A percentile compares a stretch with the other conserved stretches of the same genome.
Conservation (phyloP, 1,140 invertebrate species). For the Cecropterus lyciades region DNA sequence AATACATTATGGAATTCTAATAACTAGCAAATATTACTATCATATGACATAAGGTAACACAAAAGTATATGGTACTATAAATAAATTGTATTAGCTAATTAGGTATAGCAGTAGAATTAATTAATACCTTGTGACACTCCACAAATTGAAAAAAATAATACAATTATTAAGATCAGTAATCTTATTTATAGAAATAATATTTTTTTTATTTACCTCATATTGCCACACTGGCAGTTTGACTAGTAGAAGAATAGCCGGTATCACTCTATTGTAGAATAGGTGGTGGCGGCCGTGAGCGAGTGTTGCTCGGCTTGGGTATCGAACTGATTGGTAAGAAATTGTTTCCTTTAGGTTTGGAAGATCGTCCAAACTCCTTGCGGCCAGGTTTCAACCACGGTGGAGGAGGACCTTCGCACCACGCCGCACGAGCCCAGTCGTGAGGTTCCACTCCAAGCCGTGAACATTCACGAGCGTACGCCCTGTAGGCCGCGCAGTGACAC, state of each 20-base stretch:
- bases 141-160: too few relatives aligned
- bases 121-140: too few relatives aligned
- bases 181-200: too few relatives aligned
- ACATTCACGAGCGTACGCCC: constrained; percentile 95
- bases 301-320: constrained; percentile 60
- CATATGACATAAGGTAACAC: too few relatives aligned
- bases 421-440: constrained; percentile 87
- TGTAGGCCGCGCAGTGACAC: constrained; percentile 95
- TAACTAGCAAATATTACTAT: too few relatives aligned
- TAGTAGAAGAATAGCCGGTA: constrained; percentile 64
- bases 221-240: constrained; percentile 73
- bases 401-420: constrained; percentile 83
- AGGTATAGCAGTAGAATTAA: too few relatives aligned
- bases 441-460: constrained; percentile 89
- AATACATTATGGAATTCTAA: too few relatives aligned
- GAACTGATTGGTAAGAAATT: constrained; percentile 52
- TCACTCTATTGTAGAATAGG: constrained; percentile 62
- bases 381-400: constrained; percentile 61
- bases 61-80: too few relatives aligned
- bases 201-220: constrained; percentile 57
- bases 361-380: constrained; percentile 46
- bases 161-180: too few relatives aligned
- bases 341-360: constrained; percentile 41
- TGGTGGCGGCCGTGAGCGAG: constrained; percentile 67
- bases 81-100: too few relatives aligned